Evolutionary conservation across 2,797 vertebrate species (phyloP).

Genomic region (Chelon labrosus): DNA sequence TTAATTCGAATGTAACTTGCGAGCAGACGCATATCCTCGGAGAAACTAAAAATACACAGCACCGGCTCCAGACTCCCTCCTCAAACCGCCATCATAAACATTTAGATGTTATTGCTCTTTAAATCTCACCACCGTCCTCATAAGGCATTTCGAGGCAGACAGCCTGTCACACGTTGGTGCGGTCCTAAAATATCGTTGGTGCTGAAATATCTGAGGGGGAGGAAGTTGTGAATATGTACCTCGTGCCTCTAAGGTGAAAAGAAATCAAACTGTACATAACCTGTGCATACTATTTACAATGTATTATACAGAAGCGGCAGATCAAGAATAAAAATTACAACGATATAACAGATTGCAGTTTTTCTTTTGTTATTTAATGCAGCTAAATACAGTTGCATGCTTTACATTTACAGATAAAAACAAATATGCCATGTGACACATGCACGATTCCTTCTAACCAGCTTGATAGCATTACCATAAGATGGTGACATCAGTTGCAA

Average conservation of each 20-base stretch:
- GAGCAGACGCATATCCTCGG: background rate
- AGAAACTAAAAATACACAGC: background rate
- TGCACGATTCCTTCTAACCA: background rate
- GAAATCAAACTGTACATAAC: background rate
- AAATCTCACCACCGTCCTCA: background rate
- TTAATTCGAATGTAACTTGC: background rate
- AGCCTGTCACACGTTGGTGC: background rate
- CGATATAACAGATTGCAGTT: background rate
- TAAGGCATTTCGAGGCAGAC: background rate
- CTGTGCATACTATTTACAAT: background rate
- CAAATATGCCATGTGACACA: conserved; percentile 3
- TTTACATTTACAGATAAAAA: background rate
- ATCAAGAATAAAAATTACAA: background rate
- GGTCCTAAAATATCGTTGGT: background rate
- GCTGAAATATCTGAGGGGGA: conserved; percentile 16
- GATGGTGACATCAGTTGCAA: background rate
- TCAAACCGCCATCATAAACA: background rate
- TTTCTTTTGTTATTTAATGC: background rate
- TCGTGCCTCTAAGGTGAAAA: background rate
- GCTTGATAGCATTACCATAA: background rate
- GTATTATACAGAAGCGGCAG: background rate
- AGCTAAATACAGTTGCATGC: background rate
- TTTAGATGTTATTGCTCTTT: background rate
- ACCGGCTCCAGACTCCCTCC: conserved; percentile 1
- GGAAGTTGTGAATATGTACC: conserved; percentile 15